phyloP scores from a whole-genome alignment of 2,888 invertebrate species.

The Hydropsyche betteni region DNA sequence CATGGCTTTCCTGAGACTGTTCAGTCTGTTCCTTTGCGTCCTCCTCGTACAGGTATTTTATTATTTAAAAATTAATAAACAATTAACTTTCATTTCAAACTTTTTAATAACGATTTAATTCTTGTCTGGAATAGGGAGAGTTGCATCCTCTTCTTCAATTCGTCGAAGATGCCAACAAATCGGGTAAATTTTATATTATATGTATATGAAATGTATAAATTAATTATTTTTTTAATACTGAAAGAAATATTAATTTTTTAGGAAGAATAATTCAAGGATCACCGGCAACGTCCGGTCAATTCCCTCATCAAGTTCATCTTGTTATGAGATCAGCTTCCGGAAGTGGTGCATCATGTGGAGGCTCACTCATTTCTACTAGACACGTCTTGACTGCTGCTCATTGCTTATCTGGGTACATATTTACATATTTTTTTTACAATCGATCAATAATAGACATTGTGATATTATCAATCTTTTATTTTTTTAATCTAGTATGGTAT shows the following conservation, averaged over 20 bases:
- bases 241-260: no score
- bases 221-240: no score
- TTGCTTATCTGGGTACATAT: slow-evolving; percentile 50
- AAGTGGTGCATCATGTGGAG: slow-evolving; percentile 54
- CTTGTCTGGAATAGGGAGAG: slow-evolving; percentile 3
- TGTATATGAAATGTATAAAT: no score
- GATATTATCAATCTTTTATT: background rate
- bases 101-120: no score
- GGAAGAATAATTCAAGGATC: slow-evolving; percentile 55
- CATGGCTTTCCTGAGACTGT: background rate
- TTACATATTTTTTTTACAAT: no score
- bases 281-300: slow-evolving; percentile 55
- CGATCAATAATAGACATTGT: background rate
- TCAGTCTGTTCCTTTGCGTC: slow-evolving; percentile 12
- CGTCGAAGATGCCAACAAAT: no score
- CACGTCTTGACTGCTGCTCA: slow-evolving; percentile 56
- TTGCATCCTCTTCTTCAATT: background rate
- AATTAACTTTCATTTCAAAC: background rate
- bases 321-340: slow-evolving; percentile 53
- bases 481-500: background rate
- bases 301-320: slow-evolving; percentile 55
- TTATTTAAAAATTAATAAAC: background rate
- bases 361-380: slow-evolving; percentile 55
- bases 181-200: no score
- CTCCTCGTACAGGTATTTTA: slow-evolving; percentile 17